Base-by-base conservation (phyloP, 1,140 invertebrate genomes). In the Ylistrum balloti region DNA sequence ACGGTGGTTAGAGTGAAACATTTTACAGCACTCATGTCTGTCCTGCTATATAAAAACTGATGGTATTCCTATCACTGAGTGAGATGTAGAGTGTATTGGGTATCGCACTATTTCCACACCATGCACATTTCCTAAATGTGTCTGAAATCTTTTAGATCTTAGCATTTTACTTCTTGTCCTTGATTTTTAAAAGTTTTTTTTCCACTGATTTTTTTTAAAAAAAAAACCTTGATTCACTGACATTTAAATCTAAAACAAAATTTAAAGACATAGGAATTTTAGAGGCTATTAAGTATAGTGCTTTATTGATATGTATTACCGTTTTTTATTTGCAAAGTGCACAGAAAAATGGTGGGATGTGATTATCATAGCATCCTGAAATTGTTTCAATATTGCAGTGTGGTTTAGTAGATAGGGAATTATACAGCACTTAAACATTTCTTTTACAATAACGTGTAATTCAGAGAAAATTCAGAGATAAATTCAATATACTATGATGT, bases 71-170 rank as follows among this genome's bases (percentile, higher is more conserved):
- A 45, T 45, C 41, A 45, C 10, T 15, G 10, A 45, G 56, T 5
- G 28, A 28, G 22, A n/a, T 74, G 56, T 74, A 74, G 56, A 22
- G 9, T n/a, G 22, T 9, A 74, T 74, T 74, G 22, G n/a, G n/a
- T 74, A 74, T 28, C 56, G 13, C 56, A 74, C 28, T 74, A 74
- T 74, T 74, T 74, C 56, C 56, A 74, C 56, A 74, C 56, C 56
- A n/a, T 74, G 56, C 22, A 74, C 56, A 74, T 74, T 74, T 74
- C 22, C 56, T 74, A 74, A 74, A 74, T 74, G n/a, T 74, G 56
- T 74, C 56, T 74, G n/a, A 74, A 74, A 74, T 74, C 56, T 74
- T 74, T 17, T 28, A 28, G 56, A n/a, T 17, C 56, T 7, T 74
- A 74, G n/a, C n/a, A 1, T 74, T 74, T 74, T 17, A 74, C 56